These are phyloP conservation scores for Bedellia somnulentella DNA, from an alignment of 2,888 invertebrate species.

Conservation along the genomic window DNA sequence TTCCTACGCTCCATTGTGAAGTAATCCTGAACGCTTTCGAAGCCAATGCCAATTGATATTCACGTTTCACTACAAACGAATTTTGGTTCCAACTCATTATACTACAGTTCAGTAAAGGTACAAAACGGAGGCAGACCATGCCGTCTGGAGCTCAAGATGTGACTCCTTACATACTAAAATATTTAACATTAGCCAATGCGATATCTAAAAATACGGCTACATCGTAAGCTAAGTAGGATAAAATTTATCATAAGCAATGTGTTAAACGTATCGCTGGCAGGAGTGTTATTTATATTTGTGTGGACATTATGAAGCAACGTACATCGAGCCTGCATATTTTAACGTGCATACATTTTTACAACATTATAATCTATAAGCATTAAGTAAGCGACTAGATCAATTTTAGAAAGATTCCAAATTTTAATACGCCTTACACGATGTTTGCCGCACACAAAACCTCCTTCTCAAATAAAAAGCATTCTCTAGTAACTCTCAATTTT, in stretches of 20 bases:
- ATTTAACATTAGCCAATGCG: slow-evolving; percentile 48
- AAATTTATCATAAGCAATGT: slow-evolving; percentile 58
- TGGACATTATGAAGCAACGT: slow-evolving; percentile 56
- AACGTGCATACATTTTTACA: slow-evolving; percentile 47
- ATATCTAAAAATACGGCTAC: slow-evolving; percentile 61
- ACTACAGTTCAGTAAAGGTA: slow-evolving; percentile 31
- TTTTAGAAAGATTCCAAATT: slow-evolving; percentile 59
- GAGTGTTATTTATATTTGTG: slow-evolving; percentile 44
- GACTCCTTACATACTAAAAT: slow-evolving; percentile 45
- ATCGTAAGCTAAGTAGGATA: slow-evolving; percentile 51
- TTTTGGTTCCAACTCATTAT: too few species aligned
- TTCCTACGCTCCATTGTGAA: too few species aligned
- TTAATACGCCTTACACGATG: slow-evolving; percentile 16
- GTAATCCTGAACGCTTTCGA: too few species aligned
- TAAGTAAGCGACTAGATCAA: slow-evolving; percentile 52
- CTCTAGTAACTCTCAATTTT: slow-evolving; percentile 2
- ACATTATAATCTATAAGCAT: slow-evolving; percentile 51
- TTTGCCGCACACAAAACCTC: too few species aligned
- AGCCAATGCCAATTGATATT: too few species aligned
- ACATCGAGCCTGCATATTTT: slow-evolving; percentile 46
- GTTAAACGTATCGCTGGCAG: slow-evolving; percentile 49
- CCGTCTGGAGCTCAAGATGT: slow-evolving; percentile 55
- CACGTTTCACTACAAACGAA: too few species aligned
- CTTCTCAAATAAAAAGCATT: not conserved
- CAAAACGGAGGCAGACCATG: slow-evolving; percentile 48